Base-by-base conservation (phyloP, 2,113 vertebrate species). In the Monarcha castaneiventris region DNA sequence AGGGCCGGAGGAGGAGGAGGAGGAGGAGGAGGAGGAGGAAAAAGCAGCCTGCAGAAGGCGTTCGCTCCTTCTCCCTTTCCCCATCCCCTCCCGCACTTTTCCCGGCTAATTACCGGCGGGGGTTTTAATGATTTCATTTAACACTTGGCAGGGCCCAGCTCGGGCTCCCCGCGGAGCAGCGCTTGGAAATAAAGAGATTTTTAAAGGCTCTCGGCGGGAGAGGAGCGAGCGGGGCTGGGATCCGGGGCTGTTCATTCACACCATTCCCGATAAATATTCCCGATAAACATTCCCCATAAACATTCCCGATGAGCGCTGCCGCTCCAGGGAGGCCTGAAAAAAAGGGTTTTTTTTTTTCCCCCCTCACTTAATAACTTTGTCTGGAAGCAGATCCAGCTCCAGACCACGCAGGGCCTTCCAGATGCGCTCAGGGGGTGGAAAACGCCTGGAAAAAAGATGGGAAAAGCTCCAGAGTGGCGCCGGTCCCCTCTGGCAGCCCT, bases 111-210 rank as follows among this genome's bases (percentile, higher is more conserved):
- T 95, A 91, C 82, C 56, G 77, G 91, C 77, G 77, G 84, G 75
- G 84, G 46, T 83, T 91, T 87, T 84, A 95, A 96, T 94, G 69
- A 96, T 87, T 95, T 91, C 93, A 76, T 94, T 96, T 94, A 94
- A 84, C 93, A 94, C 90, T 91, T 59, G 90, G 94, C 92, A 90
- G 84, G 83, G 83, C 75, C 84, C 94, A 82, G 92, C 83, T 71
- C 68, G 48, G 58, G 23, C 84, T 96, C 95, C 93, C 93, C 35
- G 83, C 94, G 64, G 94, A 72, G 94, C 85, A 39, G 56, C 3
- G 11, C 90, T 35, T 10, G 82, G 91, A 88, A 91, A 94, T 67
- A 46, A 90, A 91, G 89, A 86, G 94, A 35, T 91, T 91, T 85
- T 87, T 23, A 77, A 71, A 89, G n/a, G 44, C 55, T 19, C 16